Evolutionary conservation across 2,113 vertebrate species (phyloP).

Genomic region (Leptocoma aspasia): DNA sequence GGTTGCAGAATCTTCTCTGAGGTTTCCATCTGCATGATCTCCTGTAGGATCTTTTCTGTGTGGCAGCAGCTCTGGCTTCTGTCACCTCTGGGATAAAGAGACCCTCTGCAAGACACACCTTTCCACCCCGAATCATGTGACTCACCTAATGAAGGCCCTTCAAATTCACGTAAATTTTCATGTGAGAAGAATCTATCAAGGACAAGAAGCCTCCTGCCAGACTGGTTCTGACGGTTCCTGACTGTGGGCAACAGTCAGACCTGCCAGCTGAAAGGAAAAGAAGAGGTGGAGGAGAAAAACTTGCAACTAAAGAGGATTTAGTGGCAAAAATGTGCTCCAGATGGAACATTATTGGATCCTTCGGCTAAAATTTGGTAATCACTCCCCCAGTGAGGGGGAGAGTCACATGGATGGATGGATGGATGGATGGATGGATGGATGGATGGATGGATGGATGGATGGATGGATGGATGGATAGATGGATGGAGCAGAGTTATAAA

Average conservation of each 20-base stretch:
- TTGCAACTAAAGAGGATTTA: neutral
- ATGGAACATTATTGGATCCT: neutral
- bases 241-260: neutral
- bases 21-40: neutral
- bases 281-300: neutral
- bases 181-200: neutral
- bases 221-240: neutral
- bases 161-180: slow-evolving; percentile 38
- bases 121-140: neutral
- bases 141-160: slow-evolving; percentile 40
- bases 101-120: slow-evolving; percentile 13
- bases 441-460: neutral
- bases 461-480: neutral
- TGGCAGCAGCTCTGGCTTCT: slow-evolving; percentile 3
- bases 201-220: slow-evolving; percentile 11
- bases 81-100: slow-evolving; percentile 45
- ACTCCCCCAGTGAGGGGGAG: neutral
- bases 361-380: slow-evolving; percentile 3
- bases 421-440: neutral
- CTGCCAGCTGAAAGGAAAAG: neutral
- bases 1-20: neutral
- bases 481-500: neutral
- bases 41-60: neutral
- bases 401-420: neutral
- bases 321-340: neutral